Conservation (phyloP, 2,888 invertebrate genomes). For the Eugnorisma glareosa region DNA sequence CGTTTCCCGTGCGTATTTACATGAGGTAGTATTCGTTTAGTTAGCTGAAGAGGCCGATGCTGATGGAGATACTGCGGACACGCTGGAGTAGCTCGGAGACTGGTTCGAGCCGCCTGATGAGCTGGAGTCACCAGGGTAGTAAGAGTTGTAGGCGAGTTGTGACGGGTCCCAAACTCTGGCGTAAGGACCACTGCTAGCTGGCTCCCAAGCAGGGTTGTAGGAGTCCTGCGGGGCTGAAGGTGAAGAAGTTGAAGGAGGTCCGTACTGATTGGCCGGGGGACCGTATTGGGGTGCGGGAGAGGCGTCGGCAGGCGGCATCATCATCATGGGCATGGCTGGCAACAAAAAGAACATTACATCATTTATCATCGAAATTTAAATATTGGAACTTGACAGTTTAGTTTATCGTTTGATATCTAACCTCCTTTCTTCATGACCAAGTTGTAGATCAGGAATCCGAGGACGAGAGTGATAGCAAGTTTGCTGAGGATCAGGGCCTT, state of each 20-base stretch:
- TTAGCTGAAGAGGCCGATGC: conserved; percentile 80
- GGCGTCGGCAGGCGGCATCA: conserved; percentile 89
- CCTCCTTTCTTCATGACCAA: conserved; percentile 94
- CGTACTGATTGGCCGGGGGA: conserved; percentile 91
- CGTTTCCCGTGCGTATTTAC: conserved; percentile 73
- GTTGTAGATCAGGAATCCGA: conserved; percentile 95
- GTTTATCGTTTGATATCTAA: conserved; percentile 71
- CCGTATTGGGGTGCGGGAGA: conserved; percentile 93
- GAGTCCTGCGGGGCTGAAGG: conserved; percentile 92
- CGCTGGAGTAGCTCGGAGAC: conserved; percentile 87
- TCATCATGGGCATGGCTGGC: conserved; percentile 94
- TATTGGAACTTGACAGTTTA: neutral
- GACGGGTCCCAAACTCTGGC: conserved; percentile 94
- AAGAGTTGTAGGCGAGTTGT: conserved; percentile 93
- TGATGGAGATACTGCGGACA: conserved; percentile 85
- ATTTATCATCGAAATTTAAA: conserved; percentile 3
- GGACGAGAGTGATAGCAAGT: conserved; percentile 94
- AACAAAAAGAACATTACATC: conserved; percentile 48
- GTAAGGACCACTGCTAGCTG: conserved; percentile 94
- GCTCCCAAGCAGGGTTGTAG: conserved; percentile 94
- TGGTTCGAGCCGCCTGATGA: conserved; percentile 90
- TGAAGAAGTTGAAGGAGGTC: conserved; percentile 89
- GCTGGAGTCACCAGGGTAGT: conserved; percentile 92
- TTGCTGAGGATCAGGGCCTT: conserved; percentile 96
- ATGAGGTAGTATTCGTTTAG: conserved; percentile 79